Conservation (phyloP, 2,113 vertebrate species). For the Hyperopisus bebe region DNA sequence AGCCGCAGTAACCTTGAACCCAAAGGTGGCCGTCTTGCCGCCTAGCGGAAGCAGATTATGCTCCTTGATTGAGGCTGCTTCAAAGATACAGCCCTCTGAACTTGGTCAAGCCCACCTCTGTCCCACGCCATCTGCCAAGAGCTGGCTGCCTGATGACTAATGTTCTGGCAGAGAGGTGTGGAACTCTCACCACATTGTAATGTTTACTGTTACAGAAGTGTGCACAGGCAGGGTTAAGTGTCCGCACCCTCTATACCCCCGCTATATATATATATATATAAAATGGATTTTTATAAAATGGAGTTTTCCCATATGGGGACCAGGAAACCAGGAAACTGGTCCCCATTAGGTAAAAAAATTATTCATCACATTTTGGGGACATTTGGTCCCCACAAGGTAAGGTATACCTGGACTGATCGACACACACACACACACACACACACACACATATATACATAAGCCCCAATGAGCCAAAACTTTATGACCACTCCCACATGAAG, state of each 20-base stretch:
- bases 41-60: background rate
- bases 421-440: no score
- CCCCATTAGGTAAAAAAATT: no score
- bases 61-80: conserved; percentile 8
- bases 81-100: conserved; percentile 9
- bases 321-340: no score
- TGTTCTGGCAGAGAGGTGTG: background rate
- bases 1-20: background rate
- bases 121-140: background rate
- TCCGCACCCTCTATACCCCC: no score
- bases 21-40: background rate
- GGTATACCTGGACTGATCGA: no score
- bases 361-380: no score
- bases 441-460: no score
- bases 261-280: no score
- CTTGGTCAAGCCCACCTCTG: background rate
- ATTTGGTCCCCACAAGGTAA: no score
- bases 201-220: background rate
- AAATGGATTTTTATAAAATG: no score
- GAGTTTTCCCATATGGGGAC: no score
- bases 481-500: no score
- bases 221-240: background rate
- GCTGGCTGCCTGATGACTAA: background rate
- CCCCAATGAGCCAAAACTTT: background rate
- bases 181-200: background rate